Percentiles rank a stretch among this genome's conserved stretches.
Conservation (phyloP, 2,888 invertebrate species). For the Epistrophe eligans region DNA sequence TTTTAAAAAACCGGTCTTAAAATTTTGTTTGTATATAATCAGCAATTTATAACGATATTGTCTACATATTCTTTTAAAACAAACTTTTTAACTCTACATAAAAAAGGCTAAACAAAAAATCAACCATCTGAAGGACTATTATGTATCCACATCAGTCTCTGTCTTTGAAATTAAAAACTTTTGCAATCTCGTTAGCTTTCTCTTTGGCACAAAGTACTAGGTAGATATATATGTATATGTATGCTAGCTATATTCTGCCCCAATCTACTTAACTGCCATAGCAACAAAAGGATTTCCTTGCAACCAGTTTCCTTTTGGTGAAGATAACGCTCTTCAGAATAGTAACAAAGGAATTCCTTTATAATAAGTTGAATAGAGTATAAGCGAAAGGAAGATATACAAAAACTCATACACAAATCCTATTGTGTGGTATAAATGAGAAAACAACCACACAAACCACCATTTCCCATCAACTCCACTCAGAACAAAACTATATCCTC, state of each 20-base stretch:
- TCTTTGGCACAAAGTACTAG: constrained; percentile 5
- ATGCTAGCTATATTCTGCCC: not conserved
- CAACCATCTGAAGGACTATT: constrained; percentile 44
- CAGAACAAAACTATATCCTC: constrained; percentile 52
- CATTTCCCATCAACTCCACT: not conserved
- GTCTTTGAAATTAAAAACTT: constrained; percentile 63
- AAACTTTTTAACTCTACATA: constrained; percentile 10
- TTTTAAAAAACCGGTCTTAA: too few relatives aligned
- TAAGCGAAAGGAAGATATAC: constrained; percentile 40
- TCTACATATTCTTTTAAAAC: not conserved
- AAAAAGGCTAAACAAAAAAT: constrained; percentile 30
- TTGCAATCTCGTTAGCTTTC: constrained; percentile 63
- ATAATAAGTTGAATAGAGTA: not conserved
- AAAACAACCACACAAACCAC: constrained; percentile 31
- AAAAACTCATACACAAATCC: constrained; percentile 46
- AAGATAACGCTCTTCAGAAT: constrained; percentile 40
- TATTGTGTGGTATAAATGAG: constrained; percentile 57
- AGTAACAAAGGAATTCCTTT: constrained; percentile 67
- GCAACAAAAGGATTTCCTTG: constrained; percentile 55
- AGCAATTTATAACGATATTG: not conserved
- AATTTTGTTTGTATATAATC: not conserved
- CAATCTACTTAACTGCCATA: constrained; percentile 27
- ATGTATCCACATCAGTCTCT: constrained; percentile 15
- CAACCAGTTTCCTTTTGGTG: constrained; percentile 12
- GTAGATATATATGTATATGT: too few relatives aligned